A percentile compares a stretch with the other conserved stretches of the same genome.
Conservation (phyloP, 2,113 vertebrate genomes). For the Symphodus melops region DNA sequence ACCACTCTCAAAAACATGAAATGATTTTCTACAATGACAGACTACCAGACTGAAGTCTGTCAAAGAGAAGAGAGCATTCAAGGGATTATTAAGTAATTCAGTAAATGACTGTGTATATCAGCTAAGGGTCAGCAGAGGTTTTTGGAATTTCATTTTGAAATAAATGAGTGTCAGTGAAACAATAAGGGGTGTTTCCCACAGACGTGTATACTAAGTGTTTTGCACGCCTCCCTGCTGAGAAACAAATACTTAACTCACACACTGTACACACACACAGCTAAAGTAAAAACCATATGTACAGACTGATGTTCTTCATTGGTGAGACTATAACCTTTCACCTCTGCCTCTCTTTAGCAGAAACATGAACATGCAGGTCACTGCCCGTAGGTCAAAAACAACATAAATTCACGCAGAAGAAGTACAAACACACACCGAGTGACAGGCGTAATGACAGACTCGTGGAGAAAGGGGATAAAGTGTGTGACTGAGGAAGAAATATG, state of each 20-base stretch:
- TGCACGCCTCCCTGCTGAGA: slow-evolving; percentile 22
- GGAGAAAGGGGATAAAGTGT: slow-evolving; percentile 1
- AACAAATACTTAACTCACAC: not conserved
- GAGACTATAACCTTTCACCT: slow-evolving; percentile 38
- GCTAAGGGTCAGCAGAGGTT: not conserved
- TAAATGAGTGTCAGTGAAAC: not conserved
- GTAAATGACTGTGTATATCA: slow-evolving; percentile 6
- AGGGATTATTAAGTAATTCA: not conserved
- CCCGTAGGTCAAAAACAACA: slow-evolving; percentile 23
- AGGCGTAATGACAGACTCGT: slow-evolving; percentile 23
- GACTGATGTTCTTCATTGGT: slow-evolving; percentile 37
- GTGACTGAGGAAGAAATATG: slow-evolving; percentile 37
- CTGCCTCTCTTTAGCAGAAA: slow-evolving; percentile 26
- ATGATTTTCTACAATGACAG: too few relatives aligned
- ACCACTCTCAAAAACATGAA: too few relatives aligned
- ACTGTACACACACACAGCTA: not conserved
- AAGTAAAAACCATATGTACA: too few relatives aligned
- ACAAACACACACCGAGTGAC: slow-evolving; percentile 19
- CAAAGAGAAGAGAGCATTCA: too few relatives aligned
- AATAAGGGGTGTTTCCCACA: slow-evolving; percentile 40
- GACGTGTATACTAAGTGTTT: not conserved
- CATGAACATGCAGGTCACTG: slow-evolving; percentile 15
- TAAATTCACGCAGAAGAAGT: slow-evolving; percentile 18
- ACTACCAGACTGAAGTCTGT: too few relatives aligned
- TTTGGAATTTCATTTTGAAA: not conserved